Conservation (phyloP, 2,888 invertebrate genomes). For the Acleris holmiana region DNA sequence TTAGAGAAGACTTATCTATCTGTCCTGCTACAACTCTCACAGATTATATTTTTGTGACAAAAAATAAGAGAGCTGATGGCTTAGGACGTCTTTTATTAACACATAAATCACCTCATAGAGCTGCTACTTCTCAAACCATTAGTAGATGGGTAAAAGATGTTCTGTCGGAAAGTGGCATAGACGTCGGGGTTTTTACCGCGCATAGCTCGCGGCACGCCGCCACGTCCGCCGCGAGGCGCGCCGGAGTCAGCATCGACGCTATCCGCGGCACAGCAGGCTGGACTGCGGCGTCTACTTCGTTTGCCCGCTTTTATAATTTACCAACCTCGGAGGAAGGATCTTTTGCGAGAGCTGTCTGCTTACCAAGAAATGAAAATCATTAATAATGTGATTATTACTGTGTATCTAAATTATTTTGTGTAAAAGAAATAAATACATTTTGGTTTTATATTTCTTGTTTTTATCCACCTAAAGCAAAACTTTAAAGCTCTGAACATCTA, state of each 20-base stretch:
- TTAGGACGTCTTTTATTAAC: not conserved
- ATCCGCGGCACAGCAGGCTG: conserved; percentile 40
- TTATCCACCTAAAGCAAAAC: no score
- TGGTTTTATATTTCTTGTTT: no score
- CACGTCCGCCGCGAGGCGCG: conserved; percentile 22
- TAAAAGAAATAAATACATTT: no score
- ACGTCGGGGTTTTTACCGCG: conserved; percentile 21
- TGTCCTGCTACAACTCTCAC: conserved; percentile 22
- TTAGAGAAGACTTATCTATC: conserved; percentile 18
- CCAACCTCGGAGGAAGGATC: no score
- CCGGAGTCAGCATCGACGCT: conserved; percentile 36
- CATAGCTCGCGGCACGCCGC: conserved; percentile 28
- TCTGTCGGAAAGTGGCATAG: conserved; percentile 24
- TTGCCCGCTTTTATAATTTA: no score
- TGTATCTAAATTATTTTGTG: no score
- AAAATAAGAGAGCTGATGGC: not conserved
- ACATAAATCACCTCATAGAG: not conserved
- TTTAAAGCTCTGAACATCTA: no score
- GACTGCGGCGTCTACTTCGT: not conserved
- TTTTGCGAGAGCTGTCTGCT: no score
- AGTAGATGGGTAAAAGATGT: conserved; percentile 33
- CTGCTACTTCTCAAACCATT: conserved; percentile 25
- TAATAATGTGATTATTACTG: no score
- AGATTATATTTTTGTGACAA: conserved; percentile 4
- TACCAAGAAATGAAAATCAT: no score